Evolutionary conservation across 2,113 vertebrate species (phyloP).

Genomic region (Bujurquina vittata): DNA sequence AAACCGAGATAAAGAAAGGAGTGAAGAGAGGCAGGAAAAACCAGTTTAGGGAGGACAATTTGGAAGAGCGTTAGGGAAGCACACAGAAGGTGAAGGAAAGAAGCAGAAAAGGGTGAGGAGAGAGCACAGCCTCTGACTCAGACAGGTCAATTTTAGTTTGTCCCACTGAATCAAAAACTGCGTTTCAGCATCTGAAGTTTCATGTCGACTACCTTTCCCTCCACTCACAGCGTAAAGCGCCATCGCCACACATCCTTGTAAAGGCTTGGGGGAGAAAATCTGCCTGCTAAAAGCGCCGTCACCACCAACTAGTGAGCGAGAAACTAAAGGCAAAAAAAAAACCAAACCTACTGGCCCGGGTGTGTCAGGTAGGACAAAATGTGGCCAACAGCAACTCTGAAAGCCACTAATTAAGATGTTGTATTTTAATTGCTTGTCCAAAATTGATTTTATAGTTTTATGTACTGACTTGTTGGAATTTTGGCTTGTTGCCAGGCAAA

Average conservation of each 20-base stretch:
- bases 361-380: too few species aligned
- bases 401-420: not conserved
- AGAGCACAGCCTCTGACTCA: slow-evolving; percentile 14
- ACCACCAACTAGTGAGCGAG: fast-evolving
- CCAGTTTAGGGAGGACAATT: slow-evolving; percentile 1
- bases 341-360: not conserved
- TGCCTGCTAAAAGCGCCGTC: not conserved
- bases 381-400: too few species aligned
- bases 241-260: not conserved
- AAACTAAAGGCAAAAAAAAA: not conserved
- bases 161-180: not conserved
- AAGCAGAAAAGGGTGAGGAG: not conserved
- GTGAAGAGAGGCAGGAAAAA: slow-evolving; percentile 11
- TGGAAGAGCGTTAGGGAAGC: slow-evolving; percentile 6
- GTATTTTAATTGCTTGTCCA: not conserved
- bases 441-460: not conserved
- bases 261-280: not conserved
- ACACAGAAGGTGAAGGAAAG: not conserved
- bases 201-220: not conserved
- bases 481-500: too few species aligned
- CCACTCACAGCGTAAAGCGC: not conserved
- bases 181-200: not conserved
- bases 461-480: not conserved
- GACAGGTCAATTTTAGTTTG: slow-evolving; percentile 18
- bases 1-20: slow-evolving; percentile 20